These are phyloP conservation scores for Meriones unguiculatus DNA, from an alignment of 2,113 vertebrate genomes.

Conservation along the genomic window DNA sequence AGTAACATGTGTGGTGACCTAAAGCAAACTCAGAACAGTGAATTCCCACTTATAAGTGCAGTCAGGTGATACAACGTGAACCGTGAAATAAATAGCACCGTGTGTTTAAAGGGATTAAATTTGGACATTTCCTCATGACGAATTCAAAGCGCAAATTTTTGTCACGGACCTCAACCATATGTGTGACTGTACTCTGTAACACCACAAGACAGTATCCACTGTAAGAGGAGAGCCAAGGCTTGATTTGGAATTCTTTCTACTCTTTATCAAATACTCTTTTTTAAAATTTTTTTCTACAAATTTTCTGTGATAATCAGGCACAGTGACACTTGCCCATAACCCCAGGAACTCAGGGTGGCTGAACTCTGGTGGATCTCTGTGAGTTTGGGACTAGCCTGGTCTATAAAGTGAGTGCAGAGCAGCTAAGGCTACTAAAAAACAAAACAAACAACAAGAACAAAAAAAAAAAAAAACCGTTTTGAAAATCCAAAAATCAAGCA, in stretches of 20 bases:
- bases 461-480: too few relatives aligned
- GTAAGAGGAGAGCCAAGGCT: rapidly evolving
- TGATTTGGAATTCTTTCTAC: neutral
- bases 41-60: neutral
- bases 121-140: neutral
- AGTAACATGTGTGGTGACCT: neutral
- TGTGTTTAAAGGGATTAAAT: neutral
- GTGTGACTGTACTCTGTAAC: neutral
- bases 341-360: too few relatives aligned
- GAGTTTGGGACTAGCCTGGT: too few relatives aligned
- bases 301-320: neutral
- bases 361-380: too few relatives aligned
- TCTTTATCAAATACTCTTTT: neutral
- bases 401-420: too few relatives aligned
- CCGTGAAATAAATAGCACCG: neutral
- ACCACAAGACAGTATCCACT: neutral
- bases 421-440: too few relatives aligned
- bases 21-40: neutral
- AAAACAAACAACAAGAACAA: too few relatives aligned
- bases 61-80: rapidly evolving
- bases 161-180: neutral
- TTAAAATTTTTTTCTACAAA: neutral
- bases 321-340: too few relatives aligned
- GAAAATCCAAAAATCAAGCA: too few relatives aligned
- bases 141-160: neutral